Evolutionary conservation across 2,113 vertebrate genomes (phyloP).

Genomic region (Dipodomys merriami): DNA sequence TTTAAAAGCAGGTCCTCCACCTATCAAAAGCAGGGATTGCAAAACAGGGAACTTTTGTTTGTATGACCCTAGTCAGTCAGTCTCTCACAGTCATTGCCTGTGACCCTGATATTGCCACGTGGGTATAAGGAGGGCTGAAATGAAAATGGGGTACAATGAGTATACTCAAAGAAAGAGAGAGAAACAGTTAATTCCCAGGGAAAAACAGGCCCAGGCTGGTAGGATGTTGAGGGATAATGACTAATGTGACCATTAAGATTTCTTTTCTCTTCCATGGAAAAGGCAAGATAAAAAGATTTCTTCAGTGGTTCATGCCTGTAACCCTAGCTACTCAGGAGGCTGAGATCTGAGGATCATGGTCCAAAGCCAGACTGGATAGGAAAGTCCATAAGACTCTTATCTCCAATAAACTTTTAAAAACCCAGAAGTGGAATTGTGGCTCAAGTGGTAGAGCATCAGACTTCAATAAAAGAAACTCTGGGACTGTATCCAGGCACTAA

Average conservation of each 20-base stretch:
- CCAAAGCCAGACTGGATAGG: too few species aligned
- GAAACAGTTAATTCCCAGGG: not conserved
- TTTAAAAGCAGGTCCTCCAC: not conserved
- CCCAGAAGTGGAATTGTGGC: too few species aligned
- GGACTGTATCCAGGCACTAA: too few species aligned
- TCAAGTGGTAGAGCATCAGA: too few species aligned
- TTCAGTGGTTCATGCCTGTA: not conserved
- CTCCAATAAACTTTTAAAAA: too few species aligned
- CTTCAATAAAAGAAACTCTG: too few species aligned
- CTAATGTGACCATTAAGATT: not conserved
- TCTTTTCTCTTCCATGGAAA: not conserved
- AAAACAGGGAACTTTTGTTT: not conserved
- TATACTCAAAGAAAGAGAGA: not conserved
- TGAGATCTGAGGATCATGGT: too few species aligned
- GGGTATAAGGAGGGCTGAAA: not conserved
- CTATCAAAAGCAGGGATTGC: not conserved
- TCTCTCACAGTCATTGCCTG: not conserved
- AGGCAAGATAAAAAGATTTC: not conserved
- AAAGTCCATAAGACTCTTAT: too few species aligned
- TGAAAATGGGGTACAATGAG: not conserved
- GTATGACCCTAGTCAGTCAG: not conserved
- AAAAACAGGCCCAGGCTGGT: not conserved
- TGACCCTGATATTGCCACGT: not conserved
- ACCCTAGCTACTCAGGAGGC: too few species aligned
- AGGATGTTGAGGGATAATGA: rapidly evolving